Evolutionary conservation across 2,113 vertebrate genomes (phyloP).

Genomic region (Callocephalon fimbriatum): DNA sequence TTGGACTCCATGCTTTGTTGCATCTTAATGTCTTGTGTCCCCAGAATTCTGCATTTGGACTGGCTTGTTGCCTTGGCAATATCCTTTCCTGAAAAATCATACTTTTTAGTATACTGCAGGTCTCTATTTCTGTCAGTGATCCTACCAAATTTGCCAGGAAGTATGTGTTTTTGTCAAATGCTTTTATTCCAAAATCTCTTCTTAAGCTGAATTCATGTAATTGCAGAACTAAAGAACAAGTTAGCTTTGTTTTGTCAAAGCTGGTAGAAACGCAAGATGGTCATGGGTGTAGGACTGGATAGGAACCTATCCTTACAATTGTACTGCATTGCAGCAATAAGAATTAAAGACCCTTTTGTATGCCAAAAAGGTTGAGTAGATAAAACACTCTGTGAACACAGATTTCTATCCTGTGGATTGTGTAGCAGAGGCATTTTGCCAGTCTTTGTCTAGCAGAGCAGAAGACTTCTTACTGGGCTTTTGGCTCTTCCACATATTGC

Average conservation of each 20-base stretch:
- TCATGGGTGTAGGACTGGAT: not conserved
- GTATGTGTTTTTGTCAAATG: not conserved
- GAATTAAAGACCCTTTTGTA: not conserved
- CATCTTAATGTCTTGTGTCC: not conserved
- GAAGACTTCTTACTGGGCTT: not conserved
- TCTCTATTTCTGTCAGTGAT: not conserved
- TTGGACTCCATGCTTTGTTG: not conserved
- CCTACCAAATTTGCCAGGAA: not conserved
- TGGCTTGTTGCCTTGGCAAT: not conserved
- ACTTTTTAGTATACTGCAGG: not conserved
- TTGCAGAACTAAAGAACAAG: not conserved
- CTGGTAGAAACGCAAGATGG: not conserved
- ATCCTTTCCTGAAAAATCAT: not conserved
- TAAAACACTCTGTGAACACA: not conserved
- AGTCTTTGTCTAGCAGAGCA: not conserved
- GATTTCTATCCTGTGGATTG: not conserved
- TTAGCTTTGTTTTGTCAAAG: not conserved
- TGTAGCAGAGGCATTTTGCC: not conserved
- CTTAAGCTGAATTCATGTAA: not conserved
- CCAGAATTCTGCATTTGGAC: not conserved
- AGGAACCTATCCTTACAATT: not conserved
- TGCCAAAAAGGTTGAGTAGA: not conserved
- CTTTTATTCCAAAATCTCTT: not conserved
- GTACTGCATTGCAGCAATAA: not conserved
- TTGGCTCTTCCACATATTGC: not conserved